A percentile compares a stretch with the other conserved stretches of the same genome.
phyloP scores from a whole-genome alignment of 2,113 vertebrate genomes.

The Syngnathus typhle region DNA sequence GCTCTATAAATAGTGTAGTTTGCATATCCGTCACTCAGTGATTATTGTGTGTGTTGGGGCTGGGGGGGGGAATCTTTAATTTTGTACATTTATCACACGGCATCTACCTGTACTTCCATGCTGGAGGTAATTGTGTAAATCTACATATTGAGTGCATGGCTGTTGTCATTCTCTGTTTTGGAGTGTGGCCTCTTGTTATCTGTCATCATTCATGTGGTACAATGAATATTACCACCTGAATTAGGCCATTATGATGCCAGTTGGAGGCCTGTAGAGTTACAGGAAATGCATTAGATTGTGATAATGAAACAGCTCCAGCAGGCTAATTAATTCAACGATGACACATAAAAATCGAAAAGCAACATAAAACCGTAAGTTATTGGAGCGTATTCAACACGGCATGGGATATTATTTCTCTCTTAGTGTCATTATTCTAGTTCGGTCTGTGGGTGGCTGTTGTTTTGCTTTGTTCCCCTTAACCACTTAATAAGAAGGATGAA shows the following conservation, averaged over 20 bases:
- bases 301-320: conserved; percentile 57
- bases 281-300: conserved; percentile 49
- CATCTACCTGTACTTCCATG: conserved; percentile 50
- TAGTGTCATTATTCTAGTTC: not conserved
- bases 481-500: not conserved
- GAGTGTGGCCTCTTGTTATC: conserved; percentile 57
- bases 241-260: conserved; percentile 63
- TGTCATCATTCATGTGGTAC: conserved; percentile 56
- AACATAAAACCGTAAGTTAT: conserved; percentile 8
- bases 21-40: conserved; percentile 66
- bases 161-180: conserved; percentile 44
- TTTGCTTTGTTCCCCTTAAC: not conserved
- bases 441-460: not conserved
- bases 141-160: conserved; percentile 66
- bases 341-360: not conserved
- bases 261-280: conserved; percentile 60
- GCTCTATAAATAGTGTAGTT: conserved; percentile 33
- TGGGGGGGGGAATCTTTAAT: conserved; percentile 65
- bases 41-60: conserved; percentile 49
- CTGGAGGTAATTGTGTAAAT: conserved; percentile 71
- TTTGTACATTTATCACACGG: conserved; percentile 74
- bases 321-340: not conserved
- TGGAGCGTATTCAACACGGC: not conserved
- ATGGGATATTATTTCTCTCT: not conserved
- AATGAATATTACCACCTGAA: conserved; percentile 63